Base-by-base conservation (phyloP, 2,113 vertebrate genomes). In the Actinemys pallida region DNA sequence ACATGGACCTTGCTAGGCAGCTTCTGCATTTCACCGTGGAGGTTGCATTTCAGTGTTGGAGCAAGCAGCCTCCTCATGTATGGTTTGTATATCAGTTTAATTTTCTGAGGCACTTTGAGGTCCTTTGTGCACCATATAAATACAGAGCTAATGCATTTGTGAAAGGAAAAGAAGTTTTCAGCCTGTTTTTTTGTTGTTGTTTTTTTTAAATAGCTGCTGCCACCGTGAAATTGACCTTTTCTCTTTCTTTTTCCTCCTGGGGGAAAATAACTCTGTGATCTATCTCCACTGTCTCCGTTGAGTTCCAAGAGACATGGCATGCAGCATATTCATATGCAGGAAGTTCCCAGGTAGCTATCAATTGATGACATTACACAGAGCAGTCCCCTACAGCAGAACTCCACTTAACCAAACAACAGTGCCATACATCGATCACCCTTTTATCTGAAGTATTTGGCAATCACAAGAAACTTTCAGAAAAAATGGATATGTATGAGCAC, bases 151-250 rank as follows among this genome's bases (percentile, higher is more conserved):
- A 95, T 47, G 75, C 83, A 29, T 87, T 0, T 0, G 82, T 83
- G 90, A 85, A 88, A 91, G 27, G 75, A 94, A 86, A 84, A 47
- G 50, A 25, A 54, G 94, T 96, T 57, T 92, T 45, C 72, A 80
- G 9, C 0, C 0, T 4, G 27, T 91, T 85, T 27, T 35, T 11
- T 27, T 45, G 45, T 45, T 45, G 5, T 45, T 45, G 5, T 6
- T 29, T 91, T 83, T 27, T 35, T 14, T 19, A 20, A 72, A 72
- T 72, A 72, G 89, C 78, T 95, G 92, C 57, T 87, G 80, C 57
- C 54, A 52, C 47, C 47, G 31, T 76, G 88, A 93, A 94, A 94
- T 59, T 92, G 83, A 86, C 65, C 53, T 62, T 95, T 95, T 95
- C 49, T 87, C 54, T 50, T 45, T 29, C 5, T 75, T 89, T 83